Conservation (phyloP, 2,888 invertebrate species). For the Embidobia sp. region DNA sequence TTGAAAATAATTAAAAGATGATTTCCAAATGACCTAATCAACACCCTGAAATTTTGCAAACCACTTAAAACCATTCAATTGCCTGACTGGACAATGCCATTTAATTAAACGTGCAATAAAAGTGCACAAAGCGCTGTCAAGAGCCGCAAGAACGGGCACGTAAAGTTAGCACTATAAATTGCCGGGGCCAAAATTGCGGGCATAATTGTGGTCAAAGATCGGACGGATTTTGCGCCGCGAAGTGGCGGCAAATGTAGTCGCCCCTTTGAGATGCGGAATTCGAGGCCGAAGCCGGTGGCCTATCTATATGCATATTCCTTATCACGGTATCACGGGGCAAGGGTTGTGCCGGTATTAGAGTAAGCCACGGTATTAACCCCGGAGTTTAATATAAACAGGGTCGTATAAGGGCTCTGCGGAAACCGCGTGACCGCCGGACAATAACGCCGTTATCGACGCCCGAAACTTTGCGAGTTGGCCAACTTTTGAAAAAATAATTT, state of each 20-base stretch:
- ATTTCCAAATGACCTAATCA: no score
- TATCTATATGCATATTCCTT: slow-evolving; percentile 75
- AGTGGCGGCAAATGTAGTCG: slow-evolving; percentile 41
- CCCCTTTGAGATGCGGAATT: slow-evolving; percentile 55
- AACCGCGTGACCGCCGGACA: slow-evolving; percentile 75
- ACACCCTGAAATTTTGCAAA: no score
- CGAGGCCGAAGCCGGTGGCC: slow-evolving; percentile 48
- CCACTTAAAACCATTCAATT: no score
- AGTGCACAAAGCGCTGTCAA: no score
- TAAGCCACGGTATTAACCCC: slow-evolving; percentile 78
- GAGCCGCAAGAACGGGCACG: not conserved
- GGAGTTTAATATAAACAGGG: slow-evolving; percentile 79
- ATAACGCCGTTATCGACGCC: slow-evolving; percentile 74
- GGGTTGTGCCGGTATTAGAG: slow-evolving; percentile 78
- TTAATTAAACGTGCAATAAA: no score
- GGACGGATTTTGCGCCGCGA: slow-evolving; percentile 35
- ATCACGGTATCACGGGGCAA: slow-evolving; percentile 79
- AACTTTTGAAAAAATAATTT: slow-evolving; percentile 54
- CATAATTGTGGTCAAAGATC: slow-evolving; percentile 61
- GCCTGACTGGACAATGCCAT: no score
- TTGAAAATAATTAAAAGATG: no score
- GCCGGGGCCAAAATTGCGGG: slow-evolving; percentile 28
- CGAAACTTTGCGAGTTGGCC: slow-evolving; percentile 52
- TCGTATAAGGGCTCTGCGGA: slow-evolving; percentile 59
- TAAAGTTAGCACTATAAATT: slow-evolving; percentile 27